phyloP scores from a whole-genome alignment of 2,888 invertebrate genomes.

The Cordilura impudica region DNA sequence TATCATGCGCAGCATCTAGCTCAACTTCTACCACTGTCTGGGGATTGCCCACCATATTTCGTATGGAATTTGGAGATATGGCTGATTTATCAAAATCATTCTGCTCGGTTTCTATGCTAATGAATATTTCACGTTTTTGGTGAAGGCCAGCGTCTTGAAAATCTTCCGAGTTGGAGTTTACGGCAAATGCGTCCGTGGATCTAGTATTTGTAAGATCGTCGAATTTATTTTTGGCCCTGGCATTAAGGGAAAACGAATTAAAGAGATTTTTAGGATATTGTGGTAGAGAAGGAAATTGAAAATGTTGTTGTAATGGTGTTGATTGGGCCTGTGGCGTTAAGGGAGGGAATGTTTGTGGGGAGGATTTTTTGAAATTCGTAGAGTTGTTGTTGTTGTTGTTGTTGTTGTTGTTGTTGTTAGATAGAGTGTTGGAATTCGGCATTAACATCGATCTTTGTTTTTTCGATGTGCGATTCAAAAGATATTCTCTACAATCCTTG shows the following conservation, averaged over 20 bases:
- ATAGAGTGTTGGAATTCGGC: conserved; percentile 68
- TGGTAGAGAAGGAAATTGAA: conserved; percentile 60
- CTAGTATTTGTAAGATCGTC: conserved; percentile 26
- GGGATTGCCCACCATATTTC: conserved; percentile 73
- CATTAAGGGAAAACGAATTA: conserved; percentile 56
- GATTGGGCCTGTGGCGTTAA: conserved; percentile 45
- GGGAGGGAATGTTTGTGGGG: conserved; percentile 49
- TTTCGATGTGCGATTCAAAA: conserved; percentile 75
- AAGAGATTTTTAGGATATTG: conserved; percentile 53
- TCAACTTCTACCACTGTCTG: conserved; percentile 74
- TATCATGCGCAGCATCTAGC: conserved; percentile 72
- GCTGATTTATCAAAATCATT: conserved; percentile 72
- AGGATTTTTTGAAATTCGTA: conserved; percentile 41
- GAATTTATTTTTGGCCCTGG: conserved; percentile 43
- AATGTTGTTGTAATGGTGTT: conserved; percentile 46
- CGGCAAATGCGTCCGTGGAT: conserved; percentile 17
- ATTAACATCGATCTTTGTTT: conserved; percentile 72
- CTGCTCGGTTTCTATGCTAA: conserved; percentile 76
- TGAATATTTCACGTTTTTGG: conserved; percentile 75
- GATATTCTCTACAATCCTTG: conserved; percentile 77
- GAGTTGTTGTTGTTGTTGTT: conserved; percentile 51
- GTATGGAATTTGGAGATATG: conserved; percentile 71
- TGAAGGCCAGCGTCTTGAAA: conserved; percentile 1
- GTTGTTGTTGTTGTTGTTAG: conserved; percentile 31
- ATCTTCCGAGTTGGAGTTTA: conserved; percentile 5